Evolutionary conservation across 2,113 vertebrate species (phyloP).

Genomic region (Aegithalos caudatus): DNA sequence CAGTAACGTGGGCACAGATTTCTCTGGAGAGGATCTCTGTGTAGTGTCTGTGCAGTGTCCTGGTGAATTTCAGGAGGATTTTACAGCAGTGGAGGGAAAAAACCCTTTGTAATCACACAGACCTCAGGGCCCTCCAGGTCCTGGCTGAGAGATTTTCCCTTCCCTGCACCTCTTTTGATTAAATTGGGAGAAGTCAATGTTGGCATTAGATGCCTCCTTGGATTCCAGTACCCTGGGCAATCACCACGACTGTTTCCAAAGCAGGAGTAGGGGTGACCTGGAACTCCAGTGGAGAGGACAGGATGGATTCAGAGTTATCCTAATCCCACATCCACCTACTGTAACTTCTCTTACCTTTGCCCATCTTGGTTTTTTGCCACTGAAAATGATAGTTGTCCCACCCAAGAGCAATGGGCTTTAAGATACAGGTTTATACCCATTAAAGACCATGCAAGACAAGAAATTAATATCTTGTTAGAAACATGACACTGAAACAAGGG

Average conservation of each 20-base stretch:
- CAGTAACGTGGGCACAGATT: accelerated
- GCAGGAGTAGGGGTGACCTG: accelerated
- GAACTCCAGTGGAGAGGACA: background rate
- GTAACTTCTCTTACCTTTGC: background rate
- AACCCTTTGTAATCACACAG: background rate
- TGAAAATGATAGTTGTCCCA: background rate
- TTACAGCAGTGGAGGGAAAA: background rate
- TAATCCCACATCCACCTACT: background rate
- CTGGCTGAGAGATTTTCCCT: background rate
- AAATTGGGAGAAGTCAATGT: accelerated
- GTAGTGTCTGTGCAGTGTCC: background rate
- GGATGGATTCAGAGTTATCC: background rate
- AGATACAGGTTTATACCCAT: background rate
- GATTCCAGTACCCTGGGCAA: background rate
- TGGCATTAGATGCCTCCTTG: too few species aligned
- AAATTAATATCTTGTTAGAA: conserved; percentile 4
- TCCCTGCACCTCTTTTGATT: background rate
- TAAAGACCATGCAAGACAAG: background rate
- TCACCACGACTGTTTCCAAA: background rate
- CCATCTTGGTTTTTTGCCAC: background rate
- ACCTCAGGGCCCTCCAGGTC: background rate
- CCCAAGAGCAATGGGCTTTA: background rate
- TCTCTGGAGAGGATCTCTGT: background rate
- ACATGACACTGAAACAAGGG: background rate
- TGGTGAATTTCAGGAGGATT: background rate